Evolutionary conservation across 2,888 invertebrate genomes (phyloP).

Genomic region (Trichogramma evanescens): DNA sequence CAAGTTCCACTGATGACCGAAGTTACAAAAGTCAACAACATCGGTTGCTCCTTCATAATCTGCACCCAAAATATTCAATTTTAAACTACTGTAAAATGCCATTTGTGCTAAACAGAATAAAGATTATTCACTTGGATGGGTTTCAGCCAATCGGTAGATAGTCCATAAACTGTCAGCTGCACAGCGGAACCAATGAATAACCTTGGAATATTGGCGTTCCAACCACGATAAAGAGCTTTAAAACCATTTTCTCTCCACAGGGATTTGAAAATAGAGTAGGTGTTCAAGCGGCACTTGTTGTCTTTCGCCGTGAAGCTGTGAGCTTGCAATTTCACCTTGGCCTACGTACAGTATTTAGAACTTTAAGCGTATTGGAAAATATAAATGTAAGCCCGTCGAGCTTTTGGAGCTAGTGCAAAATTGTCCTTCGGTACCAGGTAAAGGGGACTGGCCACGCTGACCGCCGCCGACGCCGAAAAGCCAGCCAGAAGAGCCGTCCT

Average conservation of each 20-base stretch:
- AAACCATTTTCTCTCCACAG: constrained; percentile 55
- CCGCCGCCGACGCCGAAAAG: constrained; percentile 72
- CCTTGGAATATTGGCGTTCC: constrained; percentile 64
- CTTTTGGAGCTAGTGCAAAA: not conserved
- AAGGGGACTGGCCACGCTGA: constrained; percentile 76
- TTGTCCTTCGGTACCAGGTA: constrained; percentile 58
- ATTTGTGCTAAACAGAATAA: constrained; percentile 24
- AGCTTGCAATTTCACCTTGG: constrained; percentile 76
- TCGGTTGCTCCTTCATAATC: constrained; percentile 53
- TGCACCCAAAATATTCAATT: constrained; percentile 25
- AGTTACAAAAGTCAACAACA: constrained; percentile 63
- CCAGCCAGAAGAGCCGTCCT: constrained; percentile 69
- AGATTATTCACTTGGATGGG: constrained; percentile 29
- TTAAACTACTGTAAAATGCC: not conserved
- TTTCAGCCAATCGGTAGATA: constrained; percentile 57
- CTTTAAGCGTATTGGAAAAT: not conserved
- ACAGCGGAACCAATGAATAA: constrained; percentile 73
- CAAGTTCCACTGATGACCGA: constrained; percentile 70
- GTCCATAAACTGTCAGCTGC: constrained; percentile 76
- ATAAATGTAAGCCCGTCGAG: constrained; percentile 19
- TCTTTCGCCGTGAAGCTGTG: constrained; percentile 66
- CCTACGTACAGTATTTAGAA: constrained; percentile 42
- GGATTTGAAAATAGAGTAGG: constrained; percentile 55
- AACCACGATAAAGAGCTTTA: constrained; percentile 72
- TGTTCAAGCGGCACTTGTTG: constrained; percentile 74